These are phyloP conservation scores for Drosophila kurseongensis DNA, from an alignment of 1,140 invertebrate genomes.

Conservation along the genomic window DNA sequence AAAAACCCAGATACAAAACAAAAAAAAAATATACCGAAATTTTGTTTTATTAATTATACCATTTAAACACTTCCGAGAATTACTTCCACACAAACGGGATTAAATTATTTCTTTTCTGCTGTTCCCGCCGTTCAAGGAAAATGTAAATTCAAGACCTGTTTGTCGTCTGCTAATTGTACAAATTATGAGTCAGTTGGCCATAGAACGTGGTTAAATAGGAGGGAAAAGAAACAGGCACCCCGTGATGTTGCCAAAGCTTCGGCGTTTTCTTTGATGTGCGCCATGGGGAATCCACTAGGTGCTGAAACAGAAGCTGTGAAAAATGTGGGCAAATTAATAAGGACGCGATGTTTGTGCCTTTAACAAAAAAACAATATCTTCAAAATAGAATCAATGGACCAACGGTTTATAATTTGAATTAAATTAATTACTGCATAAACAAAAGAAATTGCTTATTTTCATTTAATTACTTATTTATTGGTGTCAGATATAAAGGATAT, in stretches of 20 bases:
- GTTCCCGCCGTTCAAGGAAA: conserved; percentile 16
- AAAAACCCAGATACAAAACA: background rate
- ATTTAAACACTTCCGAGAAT: conserved; percentile 21
- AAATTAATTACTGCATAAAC: no score
- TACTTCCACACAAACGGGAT: conserved; percentile 33
- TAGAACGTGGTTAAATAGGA: conserved; percentile 3
- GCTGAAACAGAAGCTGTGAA: conserved; percentile 24
- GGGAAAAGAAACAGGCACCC: background rate
- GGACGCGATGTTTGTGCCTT: background rate
- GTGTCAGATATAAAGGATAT: no score
- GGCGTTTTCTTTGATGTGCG: conserved; percentile 34
- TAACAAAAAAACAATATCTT: no score
- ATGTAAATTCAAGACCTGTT: conserved; percentile 39
- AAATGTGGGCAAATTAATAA: conserved; percentile 28
- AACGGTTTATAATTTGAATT: no score
- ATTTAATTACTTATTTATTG: no score
- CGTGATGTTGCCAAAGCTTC: background rate
- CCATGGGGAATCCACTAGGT: conserved; percentile 20
- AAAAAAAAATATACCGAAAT: no score
- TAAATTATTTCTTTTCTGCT: conserved; percentile 31
- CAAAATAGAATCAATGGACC: no score
- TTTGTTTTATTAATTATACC: no score
- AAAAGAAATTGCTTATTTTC: no score
- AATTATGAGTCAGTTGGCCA: conserved; percentile 45
- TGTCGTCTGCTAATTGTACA: conserved; percentile 58